phyloP scores from a whole-genome alignment of 2,888 invertebrate species.

The Zaprionus bogoriensis region DNA sequence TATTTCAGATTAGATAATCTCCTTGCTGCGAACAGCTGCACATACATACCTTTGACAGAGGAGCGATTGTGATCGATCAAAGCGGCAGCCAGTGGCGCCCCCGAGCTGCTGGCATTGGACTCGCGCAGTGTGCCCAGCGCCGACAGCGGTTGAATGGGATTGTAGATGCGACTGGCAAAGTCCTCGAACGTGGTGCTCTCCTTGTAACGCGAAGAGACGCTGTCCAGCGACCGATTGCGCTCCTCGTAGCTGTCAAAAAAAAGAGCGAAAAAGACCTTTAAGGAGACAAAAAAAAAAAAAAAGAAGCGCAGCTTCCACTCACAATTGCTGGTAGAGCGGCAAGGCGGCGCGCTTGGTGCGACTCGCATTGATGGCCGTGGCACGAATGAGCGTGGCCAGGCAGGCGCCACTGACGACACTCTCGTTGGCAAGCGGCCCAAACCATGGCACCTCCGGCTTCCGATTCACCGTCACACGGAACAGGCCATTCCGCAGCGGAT shows the following conservation, averaged over 20 bases:
- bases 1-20: background rate
- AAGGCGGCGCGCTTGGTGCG: constrained; percentile 94
- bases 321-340: constrained; percentile 95
- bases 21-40: background rate
- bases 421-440: constrained; percentile 98
- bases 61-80: constrained; percentile 84
- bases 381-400: constrained; percentile 92
- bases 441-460: constrained; percentile 94
- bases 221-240: constrained; percentile 92
- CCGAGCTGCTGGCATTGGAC: constrained; percentile 60
- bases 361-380: constrained; percentile 96
- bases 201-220: constrained; percentile 92
- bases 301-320: constrained; percentile 81
- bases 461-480: constrained; percentile 94
- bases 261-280: background rate
- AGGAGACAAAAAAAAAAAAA: background rate
- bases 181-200: constrained; percentile 95
- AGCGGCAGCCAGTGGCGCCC: constrained; percentile 85
- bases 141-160: constrained; percentile 84
- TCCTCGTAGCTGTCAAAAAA: constrained; percentile 90
- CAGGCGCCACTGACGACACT: constrained; percentile 85
- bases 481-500: constrained; percentile 93
- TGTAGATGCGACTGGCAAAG: constrained; percentile 89
- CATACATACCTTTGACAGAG: constrained; percentile 79
- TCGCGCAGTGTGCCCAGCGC: constrained; percentile 70